Evolutionary conservation across 2,113 vertebrate genomes (phyloP).

Genomic region (Epinephelus fuscoguttatus): DNA sequence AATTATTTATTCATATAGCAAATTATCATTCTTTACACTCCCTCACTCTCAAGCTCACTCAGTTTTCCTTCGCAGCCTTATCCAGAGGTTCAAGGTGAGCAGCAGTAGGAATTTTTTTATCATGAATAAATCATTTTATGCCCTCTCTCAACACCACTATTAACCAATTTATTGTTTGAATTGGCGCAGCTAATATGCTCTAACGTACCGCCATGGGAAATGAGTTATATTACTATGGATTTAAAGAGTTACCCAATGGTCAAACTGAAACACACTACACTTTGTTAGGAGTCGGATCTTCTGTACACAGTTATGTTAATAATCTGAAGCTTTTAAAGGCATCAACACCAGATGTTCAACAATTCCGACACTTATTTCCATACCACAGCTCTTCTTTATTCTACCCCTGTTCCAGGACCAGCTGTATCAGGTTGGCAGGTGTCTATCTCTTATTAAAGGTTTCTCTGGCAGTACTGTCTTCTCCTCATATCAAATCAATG

Average conservation of each 20-base stretch:
- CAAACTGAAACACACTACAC: background rate
- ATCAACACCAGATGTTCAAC: background rate
- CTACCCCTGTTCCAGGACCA: background rate
- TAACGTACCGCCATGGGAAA: background rate
- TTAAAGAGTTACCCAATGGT: background rate
- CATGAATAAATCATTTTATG: conserved; percentile 70
- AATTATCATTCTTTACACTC: conserved; percentile 58
- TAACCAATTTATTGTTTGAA: conserved; percentile 45
- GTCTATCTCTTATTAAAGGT: conserved; percentile 50
- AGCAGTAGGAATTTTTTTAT: conserved; percentile 25
- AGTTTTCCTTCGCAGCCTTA: conserved; percentile 20
- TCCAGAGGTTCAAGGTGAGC: conserved; percentile 63
- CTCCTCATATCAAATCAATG: conserved; percentile 34
- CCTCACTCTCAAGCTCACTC: background rate
- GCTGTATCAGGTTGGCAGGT: background rate
- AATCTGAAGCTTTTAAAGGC: background rate
- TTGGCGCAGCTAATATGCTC: background rate
- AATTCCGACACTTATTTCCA: background rate
- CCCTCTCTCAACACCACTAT: conserved; percentile 38
- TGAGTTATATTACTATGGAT: background rate
- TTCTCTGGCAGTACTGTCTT: conserved; percentile 17
- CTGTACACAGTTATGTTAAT: background rate
- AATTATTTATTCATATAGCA: conserved; percentile 72
- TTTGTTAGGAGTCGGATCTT: background rate
- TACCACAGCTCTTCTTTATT: conserved; percentile 5